Conservation (phyloP, 2,797 vertebrate species). For the Simalia tracyae region DNA sequence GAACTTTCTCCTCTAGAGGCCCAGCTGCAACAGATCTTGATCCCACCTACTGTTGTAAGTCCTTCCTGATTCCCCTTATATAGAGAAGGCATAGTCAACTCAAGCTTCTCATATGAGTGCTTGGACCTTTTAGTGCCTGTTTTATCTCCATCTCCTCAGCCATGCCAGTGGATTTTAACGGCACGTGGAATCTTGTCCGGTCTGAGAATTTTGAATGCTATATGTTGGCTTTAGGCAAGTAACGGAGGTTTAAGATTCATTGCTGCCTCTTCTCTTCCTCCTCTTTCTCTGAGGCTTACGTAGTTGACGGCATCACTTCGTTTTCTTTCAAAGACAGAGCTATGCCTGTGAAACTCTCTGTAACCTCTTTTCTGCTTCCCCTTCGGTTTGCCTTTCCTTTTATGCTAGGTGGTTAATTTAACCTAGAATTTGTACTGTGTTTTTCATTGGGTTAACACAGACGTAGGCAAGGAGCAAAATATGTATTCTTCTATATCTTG, state of each 20-base stretch:
- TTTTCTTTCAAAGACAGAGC: background rate
- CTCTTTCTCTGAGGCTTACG: rapidly evolving
- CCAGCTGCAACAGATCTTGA: background rate
- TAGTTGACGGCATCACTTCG: background rate
- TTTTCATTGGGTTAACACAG: background rate
- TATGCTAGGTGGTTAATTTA: background rate
- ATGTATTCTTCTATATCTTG: background rate
- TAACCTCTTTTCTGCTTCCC: too few relatives aligned
- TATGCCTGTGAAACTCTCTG: background rate
- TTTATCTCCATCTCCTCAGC: background rate
- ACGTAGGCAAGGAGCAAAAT: background rate
- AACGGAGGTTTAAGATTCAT: background rate
- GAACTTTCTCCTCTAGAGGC: slow-evolving; percentile 58
- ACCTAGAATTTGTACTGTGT: background rate
- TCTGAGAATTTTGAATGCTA: slow-evolving; percentile 85
- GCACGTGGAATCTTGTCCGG: slow-evolving; percentile 85
- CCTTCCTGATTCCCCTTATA: slow-evolving; percentile 46
- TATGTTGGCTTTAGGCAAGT: slow-evolving; percentile 84
- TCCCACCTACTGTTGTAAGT: slow-evolving; percentile 12
- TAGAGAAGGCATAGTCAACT: background rate
- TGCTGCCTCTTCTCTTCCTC: background rate
- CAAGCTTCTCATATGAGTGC: rapidly evolving
- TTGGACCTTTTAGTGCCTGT: background rate
- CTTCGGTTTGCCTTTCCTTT: background rate
- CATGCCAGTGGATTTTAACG: slow-evolving; percentile 82